Evolutionary conservation across 2,888 invertebrate species (phyloP).

Genomic region (Eledone cirrhosa): DNA sequence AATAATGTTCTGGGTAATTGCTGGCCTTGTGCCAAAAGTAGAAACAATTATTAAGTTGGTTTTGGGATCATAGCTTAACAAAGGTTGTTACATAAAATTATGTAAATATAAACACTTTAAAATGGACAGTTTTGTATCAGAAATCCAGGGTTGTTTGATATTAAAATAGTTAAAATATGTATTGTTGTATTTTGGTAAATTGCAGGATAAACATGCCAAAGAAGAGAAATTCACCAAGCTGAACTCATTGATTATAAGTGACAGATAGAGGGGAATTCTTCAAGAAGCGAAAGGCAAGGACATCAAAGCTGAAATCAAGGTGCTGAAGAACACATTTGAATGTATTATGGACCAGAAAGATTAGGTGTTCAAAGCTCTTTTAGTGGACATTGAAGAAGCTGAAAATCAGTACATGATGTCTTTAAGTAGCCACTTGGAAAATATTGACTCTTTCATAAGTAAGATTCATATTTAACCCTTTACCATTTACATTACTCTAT

Average conservation of each 20-base stretch:
- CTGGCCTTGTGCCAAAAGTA: too few species aligned
- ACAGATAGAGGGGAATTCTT: constrained; percentile 68
- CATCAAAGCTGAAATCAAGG: constrained; percentile 67
- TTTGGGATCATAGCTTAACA: too few species aligned
- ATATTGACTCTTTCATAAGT: constrained; percentile 65
- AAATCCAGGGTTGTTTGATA: too few species aligned
- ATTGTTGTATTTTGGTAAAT: background rate
- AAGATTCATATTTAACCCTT: too few species aligned
- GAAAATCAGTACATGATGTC: constrained; percentile 67
- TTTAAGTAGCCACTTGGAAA: constrained; percentile 65
- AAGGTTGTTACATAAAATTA: too few species aligned
- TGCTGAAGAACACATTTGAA: constrained; percentile 68
- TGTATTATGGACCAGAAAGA: constrained; percentile 67
- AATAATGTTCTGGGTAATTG: too few species aligned
- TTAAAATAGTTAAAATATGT: too few species aligned
- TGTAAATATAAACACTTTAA: too few species aligned
- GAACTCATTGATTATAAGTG: constrained; percentile 66
- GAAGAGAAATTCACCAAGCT: constrained; percentile 65
- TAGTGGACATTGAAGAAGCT: constrained; percentile 65
- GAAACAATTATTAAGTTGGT: too few species aligned
- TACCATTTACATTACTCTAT: too few species aligned
- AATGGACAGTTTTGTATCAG: too few species aligned
- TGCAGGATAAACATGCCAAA: constrained; percentile 65
- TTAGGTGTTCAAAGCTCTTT: constrained; percentile 66
- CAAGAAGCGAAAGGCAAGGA: constrained; percentile 66